These are phyloP conservation scores for Protonemura montana DNA, from an alignment of 2,888 invertebrate genomes.

Conservation along the genomic window DNA sequence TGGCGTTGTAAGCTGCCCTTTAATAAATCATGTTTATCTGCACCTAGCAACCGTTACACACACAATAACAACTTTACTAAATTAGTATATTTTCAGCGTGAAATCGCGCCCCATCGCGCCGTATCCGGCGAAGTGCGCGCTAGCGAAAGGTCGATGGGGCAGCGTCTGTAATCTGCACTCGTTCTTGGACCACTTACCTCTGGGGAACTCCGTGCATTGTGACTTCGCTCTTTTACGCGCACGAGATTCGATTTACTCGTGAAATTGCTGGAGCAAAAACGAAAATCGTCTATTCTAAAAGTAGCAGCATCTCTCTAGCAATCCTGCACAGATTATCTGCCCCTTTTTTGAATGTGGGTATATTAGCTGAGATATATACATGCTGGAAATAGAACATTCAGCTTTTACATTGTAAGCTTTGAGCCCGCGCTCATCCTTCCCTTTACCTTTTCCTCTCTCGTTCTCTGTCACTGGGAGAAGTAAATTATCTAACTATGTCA, in stretches of 20 bases:
- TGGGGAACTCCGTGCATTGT: too few species aligned
- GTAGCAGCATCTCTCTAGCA: background rate
- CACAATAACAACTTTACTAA: too few species aligned
- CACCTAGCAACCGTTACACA: too few species aligned
- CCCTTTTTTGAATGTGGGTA: background rate
- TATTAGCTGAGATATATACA: background rate
- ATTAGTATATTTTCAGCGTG: too few species aligned
- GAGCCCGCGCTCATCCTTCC: background rate
- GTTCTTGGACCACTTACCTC: background rate
- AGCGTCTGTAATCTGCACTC: too few species aligned
- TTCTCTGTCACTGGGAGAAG: background rate
- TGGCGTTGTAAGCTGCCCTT: too few species aligned
- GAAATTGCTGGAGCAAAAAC: background rate
- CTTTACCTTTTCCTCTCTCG: background rate
- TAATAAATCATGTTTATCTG: too few species aligned
- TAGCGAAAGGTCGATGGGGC: too few species aligned
- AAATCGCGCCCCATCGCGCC: too few species aligned
- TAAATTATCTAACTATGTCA: background rate
- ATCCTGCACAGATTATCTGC: background rate
- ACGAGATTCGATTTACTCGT: background rate
- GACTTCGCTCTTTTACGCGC: background rate
- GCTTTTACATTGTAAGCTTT: background rate
- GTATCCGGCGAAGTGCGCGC: too few species aligned
- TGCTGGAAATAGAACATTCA: background rate
- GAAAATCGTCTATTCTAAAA: background rate